Evolutionary conservation across 2,888 invertebrate genomes (phyloP), one percentile per base, ranked within the genome.

Genomic region (Syrista parreyssii): DNA sequence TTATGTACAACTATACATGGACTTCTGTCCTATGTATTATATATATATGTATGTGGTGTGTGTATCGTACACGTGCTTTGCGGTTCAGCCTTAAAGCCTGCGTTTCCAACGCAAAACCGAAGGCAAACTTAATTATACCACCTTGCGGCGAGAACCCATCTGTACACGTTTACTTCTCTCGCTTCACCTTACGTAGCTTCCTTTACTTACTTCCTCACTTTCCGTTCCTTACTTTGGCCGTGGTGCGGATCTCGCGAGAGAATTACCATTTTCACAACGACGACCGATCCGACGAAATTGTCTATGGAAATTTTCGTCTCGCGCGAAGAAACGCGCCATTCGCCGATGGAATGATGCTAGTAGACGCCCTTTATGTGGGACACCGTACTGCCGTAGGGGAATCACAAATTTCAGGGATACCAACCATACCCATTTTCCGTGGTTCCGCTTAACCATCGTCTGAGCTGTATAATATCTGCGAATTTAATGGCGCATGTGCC

Each of bases 121-220:
- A 33, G 33, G 71, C 71, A 71, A 71, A 71, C 33, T 71, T 71
- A 71, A 71, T 71, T 71, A 71, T 33, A 32, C 71, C 71, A 71
- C 71, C 71, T 71, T n/a, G 71, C 71, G 71, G 23, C 12, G 12
- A 11, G 15, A 32, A 55, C 55, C 55, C 23, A 55, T 55, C 9
- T 55, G 23, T 55, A 23, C 55, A 55, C 23, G 55, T 55, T 55
- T 23, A 6, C 55, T 55, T 55, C 23, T 55, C 55, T 55, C 23
- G 55, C 6, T 55, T 23, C 23, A 6, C 9, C 23, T 23, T 23
- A 9, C 40, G 23, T 55, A 40, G 9, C 40, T 55, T 23, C 55
- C 55, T 55, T 55, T 23, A 55, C 55, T 55, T 55, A 23, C 55
- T 55, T 55, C 55, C 23, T 55, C 55, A 55, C 55, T 23, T 55